Conservation (phyloP, 2,113 vertebrate species). For the Pao palembangensis region DNA sequence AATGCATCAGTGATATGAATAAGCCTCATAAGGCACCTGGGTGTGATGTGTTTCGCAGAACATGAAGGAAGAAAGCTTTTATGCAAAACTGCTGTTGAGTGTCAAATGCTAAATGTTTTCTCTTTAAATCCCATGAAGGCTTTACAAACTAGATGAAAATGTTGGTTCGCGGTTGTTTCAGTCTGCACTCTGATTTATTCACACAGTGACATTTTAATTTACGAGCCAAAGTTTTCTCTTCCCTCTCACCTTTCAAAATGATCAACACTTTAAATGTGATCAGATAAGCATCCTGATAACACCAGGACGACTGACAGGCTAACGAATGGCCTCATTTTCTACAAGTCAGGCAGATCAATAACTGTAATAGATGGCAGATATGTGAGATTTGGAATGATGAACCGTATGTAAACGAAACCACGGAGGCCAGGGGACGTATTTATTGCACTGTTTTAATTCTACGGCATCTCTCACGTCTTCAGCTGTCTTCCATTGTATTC, state of each 20-base stretch:
- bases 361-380: conserved; percentile 28
- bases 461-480: too few species aligned
- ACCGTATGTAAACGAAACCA: conserved; percentile 3
- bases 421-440: background rate
- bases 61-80: conserved; percentile 26
- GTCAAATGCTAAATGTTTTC: conserved; percentile 33
- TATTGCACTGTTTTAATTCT: too few species aligned
- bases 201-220: conserved; percentile 21
- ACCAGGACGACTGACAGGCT: conserved; percentile 8
- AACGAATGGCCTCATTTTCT: conserved; percentile 30
- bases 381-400: conserved; percentile 6
- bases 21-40: conserved; percentile 37
- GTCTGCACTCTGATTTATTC: conserved; percentile 1
- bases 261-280: conserved; percentile 14
- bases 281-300: conserved; percentile 17
- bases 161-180: too few species aligned
- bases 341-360: conserved; percentile 24
- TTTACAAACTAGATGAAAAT: background rate
- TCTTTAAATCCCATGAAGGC: too few species aligned
- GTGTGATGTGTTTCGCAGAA: conserved; percentile 24
- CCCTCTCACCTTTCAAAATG: conserved; percentile 6
- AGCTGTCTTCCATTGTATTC: too few species aligned
- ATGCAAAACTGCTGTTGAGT: conserved; percentile 22
- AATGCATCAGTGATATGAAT: conserved; percentile 7
- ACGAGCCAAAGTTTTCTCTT: conserved; percentile 19